phyloP scores from a whole-genome alignment of 37 sponge, comb jelly and placozoan genomes.

The Beroe forskalii region DNA sequence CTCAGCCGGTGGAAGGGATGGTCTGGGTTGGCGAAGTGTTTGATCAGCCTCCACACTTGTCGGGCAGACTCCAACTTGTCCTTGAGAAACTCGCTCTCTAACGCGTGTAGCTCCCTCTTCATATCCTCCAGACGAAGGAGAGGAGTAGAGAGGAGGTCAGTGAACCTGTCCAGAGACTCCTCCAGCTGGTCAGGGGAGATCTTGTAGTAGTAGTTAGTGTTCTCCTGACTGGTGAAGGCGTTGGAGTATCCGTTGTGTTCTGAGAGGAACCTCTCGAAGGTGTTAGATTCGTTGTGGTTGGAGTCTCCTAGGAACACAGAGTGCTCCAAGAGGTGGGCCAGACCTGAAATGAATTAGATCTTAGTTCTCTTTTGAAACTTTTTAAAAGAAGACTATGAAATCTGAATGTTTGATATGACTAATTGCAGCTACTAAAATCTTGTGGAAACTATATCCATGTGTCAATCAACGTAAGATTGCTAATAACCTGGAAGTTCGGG shows the following conservation, averaged over 20 bases:
- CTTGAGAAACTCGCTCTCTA: slow-evolving; percentile 61
- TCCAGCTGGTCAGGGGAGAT: slow-evolving; percentile 69
- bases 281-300: background rate
- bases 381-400: too few relatives aligned
- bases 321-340: slow-evolving; percentile 45
- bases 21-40: slow-evolving; percentile 1
- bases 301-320: slow-evolving; percentile 57
- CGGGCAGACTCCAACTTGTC: slow-evolving; percentile 56
- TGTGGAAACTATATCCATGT: too few relatives aligned
- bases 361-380: too few relatives aligned
- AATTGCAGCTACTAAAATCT: too few relatives aligned
- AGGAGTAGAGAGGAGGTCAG: background rate
- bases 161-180: slow-evolving; percentile 75
- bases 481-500: background rate
- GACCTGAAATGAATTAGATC: slow-evolving; percentile 68
- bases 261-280: slow-evolving; percentile 48
- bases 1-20: slow-evolving; percentile 48
- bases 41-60: slow-evolving; percentile 53
- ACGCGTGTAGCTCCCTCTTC: slow-evolving; percentile 17
- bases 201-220: slow-evolving; percentile 87
- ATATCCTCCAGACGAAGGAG: background rate
- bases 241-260: slow-evolving; percentile 84
- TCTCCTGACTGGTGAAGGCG: slow-evolving; percentile 86
- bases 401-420: too few relatives aligned
- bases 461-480: too few relatives aligned